Evolutionary conservation across 2,797 vertebrate genomes (phyloP).

Genomic region (Sebastes jordani): DNA sequence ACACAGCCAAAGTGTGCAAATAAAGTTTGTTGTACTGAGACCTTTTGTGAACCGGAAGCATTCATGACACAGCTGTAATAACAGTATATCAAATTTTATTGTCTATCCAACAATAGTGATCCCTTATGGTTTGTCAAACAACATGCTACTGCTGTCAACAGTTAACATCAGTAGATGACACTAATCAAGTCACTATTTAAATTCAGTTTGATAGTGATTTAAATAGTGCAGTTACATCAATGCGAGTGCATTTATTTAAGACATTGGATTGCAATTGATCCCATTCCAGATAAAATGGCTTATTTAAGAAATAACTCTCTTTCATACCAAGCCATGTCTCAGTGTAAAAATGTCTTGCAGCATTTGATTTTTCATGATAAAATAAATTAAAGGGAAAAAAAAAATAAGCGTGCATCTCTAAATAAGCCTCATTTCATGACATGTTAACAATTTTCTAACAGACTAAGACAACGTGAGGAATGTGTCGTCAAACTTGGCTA

Average conservation of each 20-base stretch:
- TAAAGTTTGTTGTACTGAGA: slow-evolving; percentile 74
- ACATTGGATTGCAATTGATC: slow-evolving; percentile 37
- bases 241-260: slow-evolving; percentile 34
- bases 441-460: slow-evolving; percentile 5
- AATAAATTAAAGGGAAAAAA: slow-evolving; percentile 75
- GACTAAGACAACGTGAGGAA: slow-evolving; percentile 46
- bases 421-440: slow-evolving; percentile 34
- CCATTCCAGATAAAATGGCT: slow-evolving; percentile 20
- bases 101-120: slow-evolving; percentile 65
- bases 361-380: slow-evolving; percentile 62
- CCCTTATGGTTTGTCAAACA: slow-evolving; percentile 68
- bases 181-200: slow-evolving; percentile 45
- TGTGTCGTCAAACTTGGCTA: slow-evolving; percentile 24
- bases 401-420: slow-evolving; percentile 38
- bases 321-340: not conserved
- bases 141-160: slow-evolving; percentile 11
- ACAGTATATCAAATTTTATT: slow-evolving; percentile 65
- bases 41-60: not conserved
- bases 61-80: slow-evolving; percentile 21
- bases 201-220: slow-evolving; percentile 46
- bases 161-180: slow-evolving; percentile 20
- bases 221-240: slow-evolving; percentile 35
- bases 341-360: slow-evolving; percentile 43
- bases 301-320: not conserved
- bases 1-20: slow-evolving; percentile 71